A percentile compares a stretch with the other conserved stretches of the same genome.
Evolutionary conservation across 2,888 invertebrate species (phyloP).

Genomic region (Drosophila tripunctata): DNA sequence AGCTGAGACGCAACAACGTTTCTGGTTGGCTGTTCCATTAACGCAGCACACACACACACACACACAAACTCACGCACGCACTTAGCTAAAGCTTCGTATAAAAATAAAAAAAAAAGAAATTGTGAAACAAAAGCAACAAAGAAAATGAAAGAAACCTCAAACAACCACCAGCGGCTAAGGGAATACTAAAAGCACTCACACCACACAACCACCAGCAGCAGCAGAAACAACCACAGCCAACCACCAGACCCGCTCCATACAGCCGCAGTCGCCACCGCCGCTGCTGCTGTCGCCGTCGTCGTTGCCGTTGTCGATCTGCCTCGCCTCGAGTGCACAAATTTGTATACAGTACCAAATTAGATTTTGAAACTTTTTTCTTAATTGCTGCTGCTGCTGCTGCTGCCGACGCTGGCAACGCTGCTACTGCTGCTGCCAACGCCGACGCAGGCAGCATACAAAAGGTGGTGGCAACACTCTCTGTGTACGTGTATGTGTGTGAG

Average conservation of each 20-base stretch:
- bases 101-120: constrained; percentile 48
- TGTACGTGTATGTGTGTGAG: constrained; percentile 32
- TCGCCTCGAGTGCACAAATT: constrained; percentile 77
- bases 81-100: constrained; percentile 30
- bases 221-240: constrained; percentile 29
- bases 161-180: constrained; percentile 65
- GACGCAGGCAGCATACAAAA: constrained; percentile 64
- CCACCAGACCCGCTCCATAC: constrained; percentile 50
- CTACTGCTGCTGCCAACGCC: constrained; percentile 36
- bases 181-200: constrained; percentile 35
- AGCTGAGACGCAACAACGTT: constrained; percentile 71
- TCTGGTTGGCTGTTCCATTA: constrained; percentile 81
- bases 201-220: constrained; percentile 25
- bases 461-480: constrained; percentile 75
- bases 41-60: constrained; percentile 58
- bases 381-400: constrained; percentile 60
- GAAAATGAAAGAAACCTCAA: constrained; percentile 79
- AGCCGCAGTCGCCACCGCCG: constrained; percentile 32
- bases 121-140: constrained; percentile 79
- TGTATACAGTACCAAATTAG: constrained; percentile 82
- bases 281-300: constrained; percentile 23
- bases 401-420: constrained; percentile 3
- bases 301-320: constrained; percentile 9
- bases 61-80: constrained; percentile 22
- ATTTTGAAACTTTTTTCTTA: constrained; percentile 83